These are phyloP conservation scores for Morus bassanus DNA, from an alignment of 2,797 vertebrate species.

Conservation along the genomic window DNA sequence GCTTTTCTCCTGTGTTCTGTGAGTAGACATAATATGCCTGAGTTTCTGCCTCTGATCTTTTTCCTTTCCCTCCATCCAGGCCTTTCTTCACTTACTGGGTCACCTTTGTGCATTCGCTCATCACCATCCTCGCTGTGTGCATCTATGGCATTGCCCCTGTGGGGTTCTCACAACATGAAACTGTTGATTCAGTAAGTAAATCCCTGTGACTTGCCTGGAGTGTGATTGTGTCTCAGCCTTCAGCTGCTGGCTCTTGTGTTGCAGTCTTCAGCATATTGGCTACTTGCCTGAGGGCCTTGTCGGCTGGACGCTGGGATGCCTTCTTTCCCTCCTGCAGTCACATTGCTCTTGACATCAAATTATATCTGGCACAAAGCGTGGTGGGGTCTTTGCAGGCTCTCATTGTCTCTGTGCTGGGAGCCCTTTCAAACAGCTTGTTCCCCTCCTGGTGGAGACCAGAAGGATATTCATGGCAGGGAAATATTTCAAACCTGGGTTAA, in stretches of 20 bases:
- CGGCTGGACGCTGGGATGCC: background rate
- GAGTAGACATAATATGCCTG: background rate
- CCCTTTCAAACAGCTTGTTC: background rate
- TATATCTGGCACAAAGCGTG: background rate
- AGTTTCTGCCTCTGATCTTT: background rate
- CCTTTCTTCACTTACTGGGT: constrained; percentile 99
- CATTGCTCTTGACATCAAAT: background rate
- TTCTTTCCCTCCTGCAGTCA: background rate
- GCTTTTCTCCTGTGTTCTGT: background rate
- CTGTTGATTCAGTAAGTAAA: constrained; percentile 92
- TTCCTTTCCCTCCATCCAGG: constrained; percentile 69
- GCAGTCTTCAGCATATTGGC: background rate
- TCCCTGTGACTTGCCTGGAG: background rate
- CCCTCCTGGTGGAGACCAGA: constrained; percentile 8
- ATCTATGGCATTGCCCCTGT: constrained; percentile 95
- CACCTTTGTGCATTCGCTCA: constrained; percentile 94
- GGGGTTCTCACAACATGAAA: constrained; percentile 96
- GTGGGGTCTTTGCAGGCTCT: background rate
- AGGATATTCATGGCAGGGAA: background rate
- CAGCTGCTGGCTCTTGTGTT: background rate
- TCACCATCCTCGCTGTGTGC: constrained; percentile 91
- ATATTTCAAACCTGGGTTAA: background rate
- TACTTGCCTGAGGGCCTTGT: background rate
- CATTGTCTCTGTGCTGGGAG: background rate
- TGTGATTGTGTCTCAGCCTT: background rate